phyloP scores from a whole-genome alignment of 2,888 invertebrate species.

The Papilio gigon region DNA sequence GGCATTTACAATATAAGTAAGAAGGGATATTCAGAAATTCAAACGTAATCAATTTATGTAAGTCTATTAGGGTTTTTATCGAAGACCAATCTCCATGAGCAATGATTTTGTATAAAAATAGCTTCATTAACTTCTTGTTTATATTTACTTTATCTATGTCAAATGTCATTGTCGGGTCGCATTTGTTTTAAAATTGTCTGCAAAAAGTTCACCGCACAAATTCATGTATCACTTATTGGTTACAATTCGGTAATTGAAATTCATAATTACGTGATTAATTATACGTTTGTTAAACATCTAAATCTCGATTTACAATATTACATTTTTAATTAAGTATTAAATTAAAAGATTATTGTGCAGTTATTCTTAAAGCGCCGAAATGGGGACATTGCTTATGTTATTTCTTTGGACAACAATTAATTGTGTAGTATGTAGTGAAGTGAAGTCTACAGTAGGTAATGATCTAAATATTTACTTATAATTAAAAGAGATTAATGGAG shows the following conservation, averaged over 20 bases:
- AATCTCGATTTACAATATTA: constrained; percentile 13
- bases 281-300: neutral
- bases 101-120: too few species aligned
- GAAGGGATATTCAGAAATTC: too few species aligned
- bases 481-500: too few species aligned
- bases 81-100: too few species aligned
- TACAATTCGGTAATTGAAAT: neutral
- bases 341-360: constrained; percentile 14
- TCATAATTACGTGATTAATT: neutral
- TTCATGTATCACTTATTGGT: too few species aligned
- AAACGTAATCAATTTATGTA: too few species aligned
- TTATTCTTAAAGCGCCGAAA: constrained; percentile 6
- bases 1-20: too few species aligned
- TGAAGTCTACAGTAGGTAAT: constrained; percentile 33
- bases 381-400: constrained; percentile 22
- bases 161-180: neutral
- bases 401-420: constrained; percentile 13
- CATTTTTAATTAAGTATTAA: constrained; percentile 28
- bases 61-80: too few species aligned
- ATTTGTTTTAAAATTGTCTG: too few species aligned
- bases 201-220: too few species aligned
- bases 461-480: neutral
- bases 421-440: neutral
- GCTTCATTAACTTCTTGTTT: too few species aligned
- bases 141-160: too few species aligned